Base-by-base conservation (phyloP, 1,140 invertebrate genomes). In the Colletes latitarsis region DNA sequence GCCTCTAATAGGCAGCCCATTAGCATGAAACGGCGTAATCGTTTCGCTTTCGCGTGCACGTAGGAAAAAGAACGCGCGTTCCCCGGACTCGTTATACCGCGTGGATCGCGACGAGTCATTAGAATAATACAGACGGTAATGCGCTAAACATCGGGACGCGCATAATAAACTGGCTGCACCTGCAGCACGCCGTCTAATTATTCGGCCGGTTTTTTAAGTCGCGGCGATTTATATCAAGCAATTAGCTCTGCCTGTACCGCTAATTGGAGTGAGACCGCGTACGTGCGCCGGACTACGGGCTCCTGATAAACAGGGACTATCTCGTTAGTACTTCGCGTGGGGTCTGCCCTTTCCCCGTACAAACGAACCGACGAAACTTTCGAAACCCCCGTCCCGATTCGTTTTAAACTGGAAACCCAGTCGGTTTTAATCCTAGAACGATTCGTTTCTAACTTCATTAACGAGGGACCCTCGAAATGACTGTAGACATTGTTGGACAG, bases 211-310 rank as follows among this genome's bases (percentile, higher is more conserved):
- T 83, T 85, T 87, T 87, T 77, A 82, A 81, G 70, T 87, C 78
- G 39, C 78, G 73, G 67, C 82, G 85, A 87, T 87, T 84, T 87
- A 87, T 87, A 87, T 87, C 86, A 68, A 84, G 86, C 86, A 87
- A 87, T 87, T 87, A 87, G 84, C 82, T 46, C 52, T 41, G 78
- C 46, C 74, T 86, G 78, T 84, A 78, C 64, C 84, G 71, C 86
- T 87, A 87, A 87, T 87, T 87, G 82, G 85, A 87, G 86, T 70
- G 78, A 82, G 74, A 79, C 69, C 73, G 55, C 77, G 63, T 81
- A 81, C 72, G 73, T 49, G 49, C 58, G 49, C 72, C 67, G 49
- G 19, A 30, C 74, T 62, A 55, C 63, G 43, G 43, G 58, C 52
- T 39, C 66, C 69, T 77, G 85, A 87, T 85, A 86, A 87, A 86